phyloP scores from a whole-genome alignment of 2,888 invertebrate species.

The Empis livida region DNA sequence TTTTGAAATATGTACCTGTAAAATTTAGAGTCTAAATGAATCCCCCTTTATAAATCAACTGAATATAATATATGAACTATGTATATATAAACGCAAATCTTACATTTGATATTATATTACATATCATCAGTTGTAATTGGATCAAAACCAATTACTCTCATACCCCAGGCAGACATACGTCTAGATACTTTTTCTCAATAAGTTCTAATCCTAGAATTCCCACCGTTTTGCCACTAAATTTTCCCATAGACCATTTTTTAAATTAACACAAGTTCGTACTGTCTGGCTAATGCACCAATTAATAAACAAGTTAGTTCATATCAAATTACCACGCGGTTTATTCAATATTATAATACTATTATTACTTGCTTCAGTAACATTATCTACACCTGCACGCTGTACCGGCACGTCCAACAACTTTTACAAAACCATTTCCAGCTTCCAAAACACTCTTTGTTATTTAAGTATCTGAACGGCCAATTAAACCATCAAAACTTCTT shows the following conservation, averaged over 20 bases:
- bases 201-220: conserved; percentile 83
- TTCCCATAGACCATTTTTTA: conserved; percentile 89
- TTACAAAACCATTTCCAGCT: conserved; percentile 52
- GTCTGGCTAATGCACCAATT: conserved; percentile 69
- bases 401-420: conserved; percentile 91
- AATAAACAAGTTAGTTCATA: conserved; percentile 89
- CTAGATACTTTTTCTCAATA: conserved; percentile 84
- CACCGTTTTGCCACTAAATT: conserved; percentile 81
- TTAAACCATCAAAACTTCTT: conserved; percentile 82
- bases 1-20: no score
- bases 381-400: conserved; percentile 98
- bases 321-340: conserved; percentile 91
- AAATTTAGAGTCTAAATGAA: no score
- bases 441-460: conserved; percentile 78
- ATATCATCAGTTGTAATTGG: conserved; percentile 76
- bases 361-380: conserved; percentile 71
- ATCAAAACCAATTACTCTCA: conserved; percentile 93
- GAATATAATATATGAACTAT: no score
- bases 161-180: conserved; percentile 93
- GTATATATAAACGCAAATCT: no score
- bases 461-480: conserved; percentile 90
- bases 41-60: no score
- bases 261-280: conserved; percentile 66
- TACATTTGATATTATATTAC: no score
- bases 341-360: conserved; percentile 83